A percentile compares a stretch with the other conserved stretches of the same genome.
phyloP scores from a whole-genome alignment of 2,113 vertebrate species.

The Dromiciops gliroides region DNA sequence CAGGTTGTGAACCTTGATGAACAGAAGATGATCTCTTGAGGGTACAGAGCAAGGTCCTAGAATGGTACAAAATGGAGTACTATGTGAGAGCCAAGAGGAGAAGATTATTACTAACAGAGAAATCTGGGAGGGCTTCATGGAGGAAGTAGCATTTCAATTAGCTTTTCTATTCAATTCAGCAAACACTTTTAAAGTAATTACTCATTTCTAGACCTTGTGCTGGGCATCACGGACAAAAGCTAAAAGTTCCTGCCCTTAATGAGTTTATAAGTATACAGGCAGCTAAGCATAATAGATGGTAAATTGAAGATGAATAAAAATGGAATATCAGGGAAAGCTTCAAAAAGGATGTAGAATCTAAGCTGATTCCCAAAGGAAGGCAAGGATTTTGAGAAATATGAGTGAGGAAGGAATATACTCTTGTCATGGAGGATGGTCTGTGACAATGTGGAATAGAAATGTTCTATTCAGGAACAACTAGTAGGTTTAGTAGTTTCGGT shows the following conservation, averaged over 20 bases:
- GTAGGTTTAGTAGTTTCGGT: not conserved
- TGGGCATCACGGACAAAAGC: not conserved
- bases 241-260: not conserved
- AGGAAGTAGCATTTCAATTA: not conserved
- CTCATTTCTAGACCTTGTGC: not conserved
- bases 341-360: not conserved
- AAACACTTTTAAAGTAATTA: not conserved
- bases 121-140: not conserved
- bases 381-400: not conserved
- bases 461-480: not conserved
- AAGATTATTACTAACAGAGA: not conserved
- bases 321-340: not conserved
- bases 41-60: not conserved
- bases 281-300: not conserved
- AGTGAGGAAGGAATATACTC: not conserved
- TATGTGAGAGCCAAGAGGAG: not conserved
- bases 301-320: not conserved
- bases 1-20: too few relatives aligned
- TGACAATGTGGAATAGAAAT: not conserved
- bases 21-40: too few relatives aligned
- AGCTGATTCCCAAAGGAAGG: not conserved
- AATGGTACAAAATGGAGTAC: not conserved
- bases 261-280: not conserved
- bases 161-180: too few relatives aligned
- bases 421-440: not conserved